These are phyloP conservation scores for Dryobotodes eremita DNA, from an alignment of 2,888 invertebrate species.

Conservation along the genomic window DNA sequence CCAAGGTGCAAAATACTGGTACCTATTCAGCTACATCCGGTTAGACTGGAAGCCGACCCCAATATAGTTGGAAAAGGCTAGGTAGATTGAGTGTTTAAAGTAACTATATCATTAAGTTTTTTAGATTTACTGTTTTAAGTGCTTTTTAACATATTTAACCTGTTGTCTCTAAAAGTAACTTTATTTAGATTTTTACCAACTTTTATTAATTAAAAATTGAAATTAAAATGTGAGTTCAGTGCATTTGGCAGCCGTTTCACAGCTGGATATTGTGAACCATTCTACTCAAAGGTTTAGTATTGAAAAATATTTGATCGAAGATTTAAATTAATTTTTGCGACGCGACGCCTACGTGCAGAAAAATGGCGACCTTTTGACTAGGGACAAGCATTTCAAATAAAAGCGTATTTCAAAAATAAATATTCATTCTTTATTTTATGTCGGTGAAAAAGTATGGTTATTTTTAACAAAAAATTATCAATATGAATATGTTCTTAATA, in stretches of 20 bases:
- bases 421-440: background rate
- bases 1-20: background rate
- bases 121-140: background rate
- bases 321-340: background rate
- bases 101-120: background rate
- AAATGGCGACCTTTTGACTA: background rate
- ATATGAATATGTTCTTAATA: slow-evolving; percentile 15
- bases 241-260: background rate
- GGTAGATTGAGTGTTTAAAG: background rate
- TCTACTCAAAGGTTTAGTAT: background rate
- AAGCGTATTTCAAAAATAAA: background rate
- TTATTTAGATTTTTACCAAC: background rate
- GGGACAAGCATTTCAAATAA: background rate
- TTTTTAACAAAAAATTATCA: background rate
- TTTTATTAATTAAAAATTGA: background rate
- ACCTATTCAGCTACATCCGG: background rate
- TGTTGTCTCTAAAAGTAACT: too few species aligned
- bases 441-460: background rate
- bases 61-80: background rate
- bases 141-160: background rate
- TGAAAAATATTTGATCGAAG: slow-evolving; percentile 18
- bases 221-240: background rate
- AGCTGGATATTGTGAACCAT: background rate
- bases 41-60: background rate
- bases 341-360: background rate